phyloP scores from a whole-genome alignment of 2,888 invertebrate genomes.

The Ptilodon capucinus region DNA sequence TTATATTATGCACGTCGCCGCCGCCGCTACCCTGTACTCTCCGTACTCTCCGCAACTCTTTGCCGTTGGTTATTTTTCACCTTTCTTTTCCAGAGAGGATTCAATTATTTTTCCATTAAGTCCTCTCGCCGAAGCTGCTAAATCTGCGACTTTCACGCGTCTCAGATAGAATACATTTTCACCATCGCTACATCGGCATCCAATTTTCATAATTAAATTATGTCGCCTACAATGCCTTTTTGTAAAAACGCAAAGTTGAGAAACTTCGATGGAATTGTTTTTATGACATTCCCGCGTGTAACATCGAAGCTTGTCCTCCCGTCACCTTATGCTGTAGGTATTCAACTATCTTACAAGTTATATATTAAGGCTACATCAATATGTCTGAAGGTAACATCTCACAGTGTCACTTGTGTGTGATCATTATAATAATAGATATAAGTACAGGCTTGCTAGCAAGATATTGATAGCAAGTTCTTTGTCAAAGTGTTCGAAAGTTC shows the following conservation, averaged over 20 bases:
- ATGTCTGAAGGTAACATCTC: no score
- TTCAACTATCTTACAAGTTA: no score
- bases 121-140: constrained; percentile 9
- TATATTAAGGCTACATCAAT: no score
- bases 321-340: no score
- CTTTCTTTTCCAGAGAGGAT: constrained; percentile 25
- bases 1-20: constrained; percentile 19
- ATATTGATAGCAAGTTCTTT: no score
- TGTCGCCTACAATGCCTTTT: neutral
- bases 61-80: constrained; percentile 34
- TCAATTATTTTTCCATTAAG: constrained; percentile 43
- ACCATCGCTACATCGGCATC: neutral
- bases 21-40: neutral
- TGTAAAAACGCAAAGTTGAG: neutral
- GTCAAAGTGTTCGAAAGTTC: neutral
- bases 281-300: neutral
- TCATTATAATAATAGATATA: no score
- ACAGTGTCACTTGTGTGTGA: no score
- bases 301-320: no score
- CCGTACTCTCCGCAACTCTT: constrained; percentile 18
- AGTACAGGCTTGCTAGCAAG: no score
- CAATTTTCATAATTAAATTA: neutral
- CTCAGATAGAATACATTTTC: neutral
- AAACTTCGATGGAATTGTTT: neutral
- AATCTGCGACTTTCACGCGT: constrained; percentile 1